Conservation (phyloP, 2,797 vertebrate genomes). For the Tangara arthus region DNA sequence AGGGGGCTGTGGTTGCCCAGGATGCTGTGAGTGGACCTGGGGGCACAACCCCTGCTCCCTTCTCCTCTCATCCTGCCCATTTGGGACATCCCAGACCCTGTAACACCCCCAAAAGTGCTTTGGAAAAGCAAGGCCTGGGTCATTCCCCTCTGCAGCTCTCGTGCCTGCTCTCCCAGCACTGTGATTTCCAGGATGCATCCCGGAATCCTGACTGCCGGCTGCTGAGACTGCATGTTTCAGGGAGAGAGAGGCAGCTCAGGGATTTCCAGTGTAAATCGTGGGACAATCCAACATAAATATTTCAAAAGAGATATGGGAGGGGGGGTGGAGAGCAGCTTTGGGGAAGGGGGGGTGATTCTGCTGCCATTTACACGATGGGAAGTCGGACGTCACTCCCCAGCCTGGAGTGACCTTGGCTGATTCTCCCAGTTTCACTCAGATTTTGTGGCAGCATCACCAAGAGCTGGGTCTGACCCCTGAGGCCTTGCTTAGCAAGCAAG, state of each 20-base stretch:
- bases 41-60: rapidly evolving
- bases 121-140: rapidly evolving
- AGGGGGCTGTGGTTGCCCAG: rapidly evolving
- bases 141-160: rapidly evolving
- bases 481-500: not conserved
- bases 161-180: not conserved
- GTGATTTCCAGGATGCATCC: not conserved
- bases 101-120: rapidly evolving
- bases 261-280: slow-evolving; percentile 28
- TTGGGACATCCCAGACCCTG: not conserved
- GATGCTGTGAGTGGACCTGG: rapidly evolving
- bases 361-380: not conserved
- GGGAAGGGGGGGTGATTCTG: not conserved
- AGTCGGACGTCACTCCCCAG: not conserved
- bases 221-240: slow-evolving; percentile 6
- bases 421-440: not conserved
- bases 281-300: slow-evolving; percentile 49
- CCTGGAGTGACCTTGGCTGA: not conserved
- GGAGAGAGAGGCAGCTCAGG: not conserved
- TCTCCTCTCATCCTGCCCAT: not conserved
- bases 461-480: not conserved
- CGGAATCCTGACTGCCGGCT: not conserved
- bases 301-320: not conserved
- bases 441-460: not conserved
- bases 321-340: not conserved